A percentile compares a stretch with the other conserved stretches of the same genome.
Evolutionary conservation across 2,888 invertebrate species (phyloP).

Genomic region (Noctuana brunneofusca): DNA sequence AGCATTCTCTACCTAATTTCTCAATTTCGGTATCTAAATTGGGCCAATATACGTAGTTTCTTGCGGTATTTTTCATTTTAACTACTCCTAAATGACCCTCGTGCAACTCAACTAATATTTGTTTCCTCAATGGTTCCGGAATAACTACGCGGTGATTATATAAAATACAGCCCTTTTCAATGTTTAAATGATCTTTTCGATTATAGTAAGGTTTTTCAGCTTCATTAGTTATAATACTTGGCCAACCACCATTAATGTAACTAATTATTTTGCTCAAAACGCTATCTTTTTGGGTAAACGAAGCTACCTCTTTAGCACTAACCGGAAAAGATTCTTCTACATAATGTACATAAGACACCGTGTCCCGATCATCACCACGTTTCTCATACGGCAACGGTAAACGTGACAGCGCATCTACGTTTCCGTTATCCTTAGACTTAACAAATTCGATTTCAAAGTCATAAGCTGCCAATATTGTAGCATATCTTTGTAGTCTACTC

Average conservation of each 20-base stretch:
- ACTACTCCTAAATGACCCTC: constrained; percentile 39
- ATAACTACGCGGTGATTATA: constrained; percentile 19
- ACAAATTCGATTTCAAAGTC: constrained; percentile 41
- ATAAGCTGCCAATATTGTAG: constrained; percentile 49
- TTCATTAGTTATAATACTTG: background rate
- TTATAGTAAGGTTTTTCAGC: constrained; percentile 12
- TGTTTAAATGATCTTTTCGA: background rate
- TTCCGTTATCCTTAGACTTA: constrained; percentile 35
- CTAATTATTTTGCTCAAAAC: constrained; percentile 10
- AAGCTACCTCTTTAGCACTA: constrained; percentile 6
- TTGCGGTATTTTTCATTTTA: constrained; percentile 41
- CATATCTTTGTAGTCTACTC: constrained; percentile 49
- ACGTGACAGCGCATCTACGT: constrained; percentile 40
- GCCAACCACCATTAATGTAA: constrained; percentile 13
- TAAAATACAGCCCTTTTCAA: constrained; percentile 24
- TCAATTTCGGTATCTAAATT: constrained; percentile 41
- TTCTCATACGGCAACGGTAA: constrained; percentile 30
- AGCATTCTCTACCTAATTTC: constrained; percentile 36
- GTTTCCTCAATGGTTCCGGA: constrained; percentile 4
- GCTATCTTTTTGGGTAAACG: constrained; percentile 13
- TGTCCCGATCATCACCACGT: background rate
- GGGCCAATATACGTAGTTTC: constrained; percentile 42
- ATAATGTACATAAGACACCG: constrained; percentile 9
- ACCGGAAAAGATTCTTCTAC: constrained; percentile 21
- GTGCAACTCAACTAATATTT: constrained; percentile 20